Evolutionary conservation across 2,888 invertebrate genomes (phyloP), one percentile per base, ranked within the genome.

Genomic region (Habroteleia sp.): DNA sequence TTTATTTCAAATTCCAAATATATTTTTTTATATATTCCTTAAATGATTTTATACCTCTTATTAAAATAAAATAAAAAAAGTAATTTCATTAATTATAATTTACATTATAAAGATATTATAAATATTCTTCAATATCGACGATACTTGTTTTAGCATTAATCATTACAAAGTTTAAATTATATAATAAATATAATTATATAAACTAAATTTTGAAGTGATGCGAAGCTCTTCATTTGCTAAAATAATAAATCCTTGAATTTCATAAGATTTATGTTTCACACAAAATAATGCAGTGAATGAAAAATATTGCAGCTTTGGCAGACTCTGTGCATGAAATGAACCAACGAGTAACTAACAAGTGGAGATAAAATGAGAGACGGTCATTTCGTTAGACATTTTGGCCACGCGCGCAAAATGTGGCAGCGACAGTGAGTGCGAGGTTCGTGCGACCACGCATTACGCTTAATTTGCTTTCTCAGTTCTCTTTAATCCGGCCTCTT

Each of bases 391-490:
- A 39, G 52, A 71, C 37, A 54, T 75, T 75, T 75, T 69, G 41
- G 71, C 65, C 60, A 63, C 63, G 52, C 50, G 44, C 46, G 74
- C 69, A 74, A 69, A 74, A 69, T 60, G 58, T 65, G 63, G 20
- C 58, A 14, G 20, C 62, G 41, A 60, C 74, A 46, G 41, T 16
- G 62, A 62, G 48, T 54, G 62, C 42, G 35, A 52, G 46, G 41
- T 52, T 74, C 42, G 31, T 50, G 50, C 17, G 50, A 17, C 60
- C 39, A 41, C 37, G 58, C 56, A 68, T 68, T 48, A 68, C 68
- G 74, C 74, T 60, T 68, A 74, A 74, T 74, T 74, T 74, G 62
- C 68, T 62, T 33, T 13, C 52, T 52, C 65, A 41, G 63, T 65
- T 58, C 65, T 27, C 56, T 69, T 69, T 63, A 44, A 52, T 46